phyloP scores from a whole-genome alignment of 1,140 invertebrate species.

The Zaprionus ornatus region DNA sequence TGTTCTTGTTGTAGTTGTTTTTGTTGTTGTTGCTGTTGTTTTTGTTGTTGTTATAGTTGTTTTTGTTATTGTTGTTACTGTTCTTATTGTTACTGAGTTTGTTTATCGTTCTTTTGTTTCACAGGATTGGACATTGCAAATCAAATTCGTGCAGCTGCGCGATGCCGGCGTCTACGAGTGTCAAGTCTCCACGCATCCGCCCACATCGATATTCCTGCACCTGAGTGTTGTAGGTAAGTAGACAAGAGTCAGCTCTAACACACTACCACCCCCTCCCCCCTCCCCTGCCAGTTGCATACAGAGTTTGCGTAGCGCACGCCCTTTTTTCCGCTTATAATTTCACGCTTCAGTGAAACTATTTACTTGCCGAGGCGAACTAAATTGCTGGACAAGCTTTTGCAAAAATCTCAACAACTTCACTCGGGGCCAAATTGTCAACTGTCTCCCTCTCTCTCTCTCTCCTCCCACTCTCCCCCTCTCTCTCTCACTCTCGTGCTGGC shows the following conservation, averaged over 20 bases:
- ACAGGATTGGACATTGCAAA: conserved; percentile 94
- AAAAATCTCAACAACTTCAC: conserved; percentile 52
- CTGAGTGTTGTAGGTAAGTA: conserved; percentile 93
- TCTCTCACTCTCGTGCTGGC: background rate
- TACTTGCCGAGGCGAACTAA: conserved; percentile 44
- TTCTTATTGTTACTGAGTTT: conserved; percentile 6
- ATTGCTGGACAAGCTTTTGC: conserved; percentile 46
- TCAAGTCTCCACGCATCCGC: conserved; percentile 94
- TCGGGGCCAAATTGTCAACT: conserved; percentile 36
- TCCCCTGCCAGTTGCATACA: background rate
- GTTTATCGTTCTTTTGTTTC: conserved; percentile 1
- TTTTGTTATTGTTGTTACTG: background rate
- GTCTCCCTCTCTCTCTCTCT: background rate
- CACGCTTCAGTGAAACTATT: conserved; percentile 50
- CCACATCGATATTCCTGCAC: conserved; percentile 92
- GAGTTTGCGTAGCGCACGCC: background rate
- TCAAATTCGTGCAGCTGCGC: conserved; percentile 91
- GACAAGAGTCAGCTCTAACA: background rate
- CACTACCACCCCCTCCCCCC: too few relatives aligned
- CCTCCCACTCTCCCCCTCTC: background rate
- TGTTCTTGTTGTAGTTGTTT: background rate
- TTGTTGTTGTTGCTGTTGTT: background rate
- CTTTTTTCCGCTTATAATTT: conserved; percentile 53
- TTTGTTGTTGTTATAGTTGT: background rate
- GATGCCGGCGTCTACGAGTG: conserved; percentile 94